Evolutionary conservation across 2,797 vertebrate species (phyloP).

Genomic region (Sebastes oblongus): DNA sequence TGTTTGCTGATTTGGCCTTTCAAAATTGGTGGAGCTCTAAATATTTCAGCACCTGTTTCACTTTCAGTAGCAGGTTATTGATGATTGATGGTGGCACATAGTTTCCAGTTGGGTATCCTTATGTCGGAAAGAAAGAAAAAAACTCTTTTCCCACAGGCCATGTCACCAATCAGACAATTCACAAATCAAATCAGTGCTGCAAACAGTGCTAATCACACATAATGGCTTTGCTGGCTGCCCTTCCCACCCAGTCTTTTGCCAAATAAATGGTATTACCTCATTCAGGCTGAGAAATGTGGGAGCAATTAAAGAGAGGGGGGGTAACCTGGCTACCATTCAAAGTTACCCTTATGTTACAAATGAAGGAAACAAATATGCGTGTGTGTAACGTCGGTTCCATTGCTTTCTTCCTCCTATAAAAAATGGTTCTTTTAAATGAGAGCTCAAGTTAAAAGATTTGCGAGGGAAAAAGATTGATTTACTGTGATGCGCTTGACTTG

Average conservation of each 20-base stretch:
- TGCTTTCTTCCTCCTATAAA: constrained; percentile 42
- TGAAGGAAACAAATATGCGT: constrained; percentile 61
- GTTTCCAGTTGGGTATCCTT: constrained; percentile 48
- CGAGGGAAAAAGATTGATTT: constrained; percentile 60
- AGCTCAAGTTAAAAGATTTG: constrained; percentile 60
- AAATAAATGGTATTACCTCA: constrained; percentile 81
- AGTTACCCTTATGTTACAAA: constrained; percentile 59
- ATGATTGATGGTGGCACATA: constrained; percentile 56
- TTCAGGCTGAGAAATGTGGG: constrained; percentile 77
- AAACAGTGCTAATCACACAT: constrained; percentile 75
- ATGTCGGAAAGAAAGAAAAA: background rate
- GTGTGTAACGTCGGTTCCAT: constrained; percentile 44
- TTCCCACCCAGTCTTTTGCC: constrained; percentile 56
- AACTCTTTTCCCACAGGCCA: constrained; percentile 40
- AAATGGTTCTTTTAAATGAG: constrained; percentile 44
- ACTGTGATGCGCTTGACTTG: constrained; percentile 58
- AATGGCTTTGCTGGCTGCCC: constrained; percentile 73
- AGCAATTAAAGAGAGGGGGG: constrained; percentile 75
- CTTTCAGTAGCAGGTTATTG: constrained; percentile 60
- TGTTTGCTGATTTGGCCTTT: constrained; percentile 10
- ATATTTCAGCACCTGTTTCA: constrained; percentile 44
- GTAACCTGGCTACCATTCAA: constrained; percentile 71
- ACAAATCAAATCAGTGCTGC: constrained; percentile 68
- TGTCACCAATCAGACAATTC: constrained; percentile 68
- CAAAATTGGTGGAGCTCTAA: background rate